Evolutionary conservation across 2,797 vertebrate species (phyloP).

Genomic region (Momotus momota): DNA sequence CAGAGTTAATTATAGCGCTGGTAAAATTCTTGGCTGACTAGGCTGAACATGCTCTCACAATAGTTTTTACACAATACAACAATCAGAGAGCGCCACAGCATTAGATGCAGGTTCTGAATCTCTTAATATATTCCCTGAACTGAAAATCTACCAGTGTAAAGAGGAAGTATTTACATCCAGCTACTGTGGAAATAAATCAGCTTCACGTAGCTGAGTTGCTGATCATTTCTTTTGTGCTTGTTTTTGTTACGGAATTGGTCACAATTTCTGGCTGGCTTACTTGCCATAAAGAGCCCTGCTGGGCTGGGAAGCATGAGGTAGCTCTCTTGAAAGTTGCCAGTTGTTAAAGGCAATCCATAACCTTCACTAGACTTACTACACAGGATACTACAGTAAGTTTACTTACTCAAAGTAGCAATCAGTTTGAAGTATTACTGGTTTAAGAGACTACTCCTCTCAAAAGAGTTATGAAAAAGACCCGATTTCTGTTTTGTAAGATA

Average conservation of each 20-base stretch:
- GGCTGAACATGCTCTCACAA: neutral
- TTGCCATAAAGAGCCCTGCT: neutral
- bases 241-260: neutral
- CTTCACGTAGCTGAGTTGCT: neutral
- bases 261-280: neutral
- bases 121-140: neutral
- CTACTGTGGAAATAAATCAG: neutral
- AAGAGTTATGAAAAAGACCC: neutral
- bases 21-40: slow-evolving; percentile 25
- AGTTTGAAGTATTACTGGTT: neutral
- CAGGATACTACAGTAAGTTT: neutral
- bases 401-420: neutral
- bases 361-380: neutral
- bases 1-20: slow-evolving; percentile 35
- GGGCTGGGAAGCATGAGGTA: neutral
- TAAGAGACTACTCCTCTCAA: neutral
- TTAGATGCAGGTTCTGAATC: neutral
- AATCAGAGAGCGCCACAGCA: neutral
- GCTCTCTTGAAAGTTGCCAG: neutral
- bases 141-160: neutral
- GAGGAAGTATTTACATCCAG: neutral
- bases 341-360: neutral
- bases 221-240: neutral
- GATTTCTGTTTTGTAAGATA: neutral
- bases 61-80: neutral